phyloP scores from a whole-genome alignment of 64 coral and sea anemone genomes.

The Montipora sp. region DNA sequence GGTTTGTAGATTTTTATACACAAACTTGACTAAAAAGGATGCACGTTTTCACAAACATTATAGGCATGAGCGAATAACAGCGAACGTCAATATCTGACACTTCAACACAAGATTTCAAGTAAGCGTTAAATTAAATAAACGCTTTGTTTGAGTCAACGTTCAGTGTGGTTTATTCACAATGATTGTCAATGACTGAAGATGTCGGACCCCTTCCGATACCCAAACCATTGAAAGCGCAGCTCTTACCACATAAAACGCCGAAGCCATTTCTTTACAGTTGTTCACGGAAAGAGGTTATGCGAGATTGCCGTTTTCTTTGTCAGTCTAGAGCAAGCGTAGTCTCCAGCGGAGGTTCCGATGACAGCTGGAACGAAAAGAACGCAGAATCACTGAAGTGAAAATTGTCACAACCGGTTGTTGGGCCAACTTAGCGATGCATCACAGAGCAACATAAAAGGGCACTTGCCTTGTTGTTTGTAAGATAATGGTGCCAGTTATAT shows the following conservation, averaged over 20 bases:
- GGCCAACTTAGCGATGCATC: constrained; percentile 1
- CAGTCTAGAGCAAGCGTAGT: not conserved
- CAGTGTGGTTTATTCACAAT: not conserved
- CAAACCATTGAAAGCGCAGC: too few species aligned
- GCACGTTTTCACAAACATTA: not conserved
- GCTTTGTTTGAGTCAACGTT: not conserved
- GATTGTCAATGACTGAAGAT: not conserved
- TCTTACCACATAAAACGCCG: not conserved
- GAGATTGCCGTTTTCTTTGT: too few species aligned
- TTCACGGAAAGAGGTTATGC: not conserved
- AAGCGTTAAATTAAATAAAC: not conserved
- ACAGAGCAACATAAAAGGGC: constrained; percentile 7
- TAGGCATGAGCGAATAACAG: not conserved
- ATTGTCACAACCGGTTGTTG: constrained; percentile 15
- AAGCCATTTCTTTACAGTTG: not conserved
- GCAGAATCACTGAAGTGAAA: constrained; percentile 33
- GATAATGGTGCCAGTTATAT: constrained; percentile 42
- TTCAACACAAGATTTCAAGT: not conserved
- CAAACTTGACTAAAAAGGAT: not conserved
- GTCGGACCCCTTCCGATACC: not conserved
- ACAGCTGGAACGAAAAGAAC: constrained; percentile 13
- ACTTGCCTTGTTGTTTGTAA: constrained; percentile 42
- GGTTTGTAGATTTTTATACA: too few species aligned
- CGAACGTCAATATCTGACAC: not conserved
- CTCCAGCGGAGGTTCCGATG: not conserved